Evolutionary conservation across 2,113 vertebrate genomes (phyloP).

Genomic region (Calcarius ornatus): DNA sequence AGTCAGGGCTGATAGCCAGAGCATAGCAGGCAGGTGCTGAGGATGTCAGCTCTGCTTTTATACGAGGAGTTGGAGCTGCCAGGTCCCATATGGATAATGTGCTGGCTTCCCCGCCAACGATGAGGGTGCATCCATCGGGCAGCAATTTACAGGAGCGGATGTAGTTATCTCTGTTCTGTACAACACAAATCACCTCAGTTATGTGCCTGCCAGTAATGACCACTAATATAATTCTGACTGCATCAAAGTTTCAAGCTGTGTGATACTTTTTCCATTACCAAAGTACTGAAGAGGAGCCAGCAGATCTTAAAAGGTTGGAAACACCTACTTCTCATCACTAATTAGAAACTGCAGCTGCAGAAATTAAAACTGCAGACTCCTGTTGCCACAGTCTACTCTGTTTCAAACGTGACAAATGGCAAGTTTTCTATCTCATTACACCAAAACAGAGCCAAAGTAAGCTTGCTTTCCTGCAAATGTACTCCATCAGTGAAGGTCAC

Average conservation of each 20-base stretch:
- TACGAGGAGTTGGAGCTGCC: constrained; percentile 95
- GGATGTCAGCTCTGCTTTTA: constrained; percentile 97
- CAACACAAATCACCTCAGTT: constrained; percentile 52
- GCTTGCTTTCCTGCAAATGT: not conserved
- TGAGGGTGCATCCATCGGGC: constrained; percentile 83
- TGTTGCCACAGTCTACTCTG: not conserved
- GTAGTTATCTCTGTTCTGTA: constrained; percentile 98
- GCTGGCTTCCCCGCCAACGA: constrained; percentile 93
- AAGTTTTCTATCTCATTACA: not conserved
- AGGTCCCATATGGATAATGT: constrained; percentile 99
- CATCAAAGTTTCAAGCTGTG: not conserved
- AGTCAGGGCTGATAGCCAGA: constrained; percentile 97
- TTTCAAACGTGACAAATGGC: not conserved
- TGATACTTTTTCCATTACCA: not conserved
- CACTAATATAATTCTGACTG: not conserved
- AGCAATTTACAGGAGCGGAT: constrained; percentile 87
- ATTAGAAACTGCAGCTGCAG: not conserved
- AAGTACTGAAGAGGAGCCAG: not conserved
- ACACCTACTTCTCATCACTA: not conserved
- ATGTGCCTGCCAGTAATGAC: not conserved
- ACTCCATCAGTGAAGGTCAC: not conserved
- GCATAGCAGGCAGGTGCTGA: constrained; percentile 98
- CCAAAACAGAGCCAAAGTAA: not conserved
- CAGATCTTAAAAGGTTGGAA: not conserved
- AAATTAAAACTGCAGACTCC: not conserved